A percentile compares a stretch with the other conserved stretches of the same genome.
phyloP scores from a whole-genome alignment of 2,113 vertebrate genomes.

The Sylvietta virens region DNA sequence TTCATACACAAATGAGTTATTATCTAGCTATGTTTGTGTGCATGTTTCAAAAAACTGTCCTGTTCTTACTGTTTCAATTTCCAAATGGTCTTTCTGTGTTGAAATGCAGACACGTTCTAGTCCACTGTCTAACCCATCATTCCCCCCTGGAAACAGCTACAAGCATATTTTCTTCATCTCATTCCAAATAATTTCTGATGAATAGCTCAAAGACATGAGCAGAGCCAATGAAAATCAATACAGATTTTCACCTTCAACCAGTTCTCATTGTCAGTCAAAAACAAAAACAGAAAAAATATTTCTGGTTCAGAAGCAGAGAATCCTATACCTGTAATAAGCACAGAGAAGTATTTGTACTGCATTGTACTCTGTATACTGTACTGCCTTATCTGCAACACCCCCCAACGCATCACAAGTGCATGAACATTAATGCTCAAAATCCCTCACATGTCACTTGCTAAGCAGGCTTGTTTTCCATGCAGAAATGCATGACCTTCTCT shows the following conservation, averaged over 20 bases:
- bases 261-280: background rate
- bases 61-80: slow-evolving; percentile 34
- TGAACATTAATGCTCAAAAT: background rate
- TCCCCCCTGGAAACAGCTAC: background rate
- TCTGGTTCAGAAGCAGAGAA: slow-evolving; percentile 7
- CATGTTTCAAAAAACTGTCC: background rate
- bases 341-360: background rate
- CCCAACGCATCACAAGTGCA: background rate
- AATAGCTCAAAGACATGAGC: slow-evolving; percentile 26
- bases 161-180: slow-evolving; percentile 32
- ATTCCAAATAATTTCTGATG: slow-evolving; percentile 16
- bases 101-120: slow-evolving; percentile 15
- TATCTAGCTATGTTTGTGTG: slow-evolving; percentile 37
- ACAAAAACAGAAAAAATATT: background rate
- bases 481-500: slow-evolving; percentile 40
- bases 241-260: background rate
- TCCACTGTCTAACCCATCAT: background rate
- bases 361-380: background rate
- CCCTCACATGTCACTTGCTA: background rate
- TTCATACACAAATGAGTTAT: slow-evolving; percentile 20
- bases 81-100: background rate
- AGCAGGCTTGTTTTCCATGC: slow-evolving; percentile 27
- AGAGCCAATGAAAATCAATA: background rate
- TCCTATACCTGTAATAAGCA: background rate
- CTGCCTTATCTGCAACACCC: slow-evolving; percentile 18